Base-by-base conservation (phyloP, 2,113 vertebrate genomes). In the Charadrius vociferus region DNA sequence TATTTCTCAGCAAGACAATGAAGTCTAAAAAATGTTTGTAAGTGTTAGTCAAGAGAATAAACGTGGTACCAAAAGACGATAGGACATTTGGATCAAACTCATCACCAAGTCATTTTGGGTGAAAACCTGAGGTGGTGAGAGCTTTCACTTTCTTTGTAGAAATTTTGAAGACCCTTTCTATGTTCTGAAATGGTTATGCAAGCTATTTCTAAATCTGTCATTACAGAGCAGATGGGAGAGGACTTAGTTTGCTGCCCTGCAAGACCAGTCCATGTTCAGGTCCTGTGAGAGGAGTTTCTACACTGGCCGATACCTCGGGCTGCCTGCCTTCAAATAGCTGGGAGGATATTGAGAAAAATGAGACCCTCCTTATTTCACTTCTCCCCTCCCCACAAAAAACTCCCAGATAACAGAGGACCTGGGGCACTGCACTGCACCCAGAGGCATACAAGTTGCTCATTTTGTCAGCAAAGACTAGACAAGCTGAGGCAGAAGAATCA, bases 401-500 rank as follows among this genome's bases (percentile, higher is more conserved):
- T n/a, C 4, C 1, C 22, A 37, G 29, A 14, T 16, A 53, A 58
- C 3, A 20, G 21, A 49, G 21, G 14, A 19, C 24, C 0, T 4
- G 21, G 12, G 26, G 12, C 11, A 55, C 3, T 1, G 16, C 10
- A 19, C 37, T 27, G 32, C 55, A 56, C 6, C 12, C 37, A 50
- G 52, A 4, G 72, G 7, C 6, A 22, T 3, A 65, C 0, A 0
- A 0, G 0, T 12, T 43, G 22, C 13, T 86, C 5, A n/a, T 79
- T 74, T 71, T 24, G 4, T 18, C 71, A 93, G 39, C 66, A 53
- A 81, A 86, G 23, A 30, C 62, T 17, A 52, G 36, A n/a, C 43
- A 61, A 53, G 4, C 30, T 34, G 62, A 70, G 47, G 32, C 19
- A 43, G 17, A 70, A 70, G 15, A 82, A 53, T 62, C 10, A 30